Evolutionary conservation across 37 sponge, comb jelly and placozoan genomes (phyloP), one percentile per base, ranked within the genome.

Genomic region (Spongia lamella): DNA sequence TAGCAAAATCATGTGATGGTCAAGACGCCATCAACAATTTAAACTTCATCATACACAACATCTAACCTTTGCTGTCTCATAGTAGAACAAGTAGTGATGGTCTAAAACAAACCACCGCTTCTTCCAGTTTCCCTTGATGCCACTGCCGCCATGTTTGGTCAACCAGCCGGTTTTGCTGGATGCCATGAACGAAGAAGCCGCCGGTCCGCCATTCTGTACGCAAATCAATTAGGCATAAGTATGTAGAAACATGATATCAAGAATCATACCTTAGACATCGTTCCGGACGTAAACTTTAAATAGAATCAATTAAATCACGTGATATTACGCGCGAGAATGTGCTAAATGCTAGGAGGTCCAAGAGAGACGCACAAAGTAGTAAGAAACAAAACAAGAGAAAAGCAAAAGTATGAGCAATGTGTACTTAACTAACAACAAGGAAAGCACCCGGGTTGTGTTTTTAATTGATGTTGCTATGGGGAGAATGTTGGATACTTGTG

Each of bases 61-160:
- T 75, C 87, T 78, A 21, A 92, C 93, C 61, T 80, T 80, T 20
- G 74, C 78, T 13, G 58, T 40, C 55, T 87, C 80, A 73, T 87
- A 92, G 63, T 92, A 92, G 85, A 92, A 92, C 11, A 92, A 64
- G 59, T 92, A 92, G 68, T 80, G 78, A 40, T 87, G 69, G 39
- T 92, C 93, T 6, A 79, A 67, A 1, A 92, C 65, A 47, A 92
- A 87, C 76, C 81, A 92, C 68, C 93, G 63, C 73, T 80, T 87
- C 73, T 58, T 83, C 93, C 93, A 92, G 68, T 84, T 88, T 38
- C 84, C 68, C 26, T 59, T 87, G 53, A 92, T 25, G 9, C 93
- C 88, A 25, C 72, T 83, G 11, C 93, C 93, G 13, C 93, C 93
- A 21, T 73, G 88, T 50, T 92, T 92, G 61, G 87, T 80, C 32